These are phyloP conservation scores for Dasypogon diadema DNA, from an alignment of 2,888 invertebrate genomes.

Conservation along the genomic window DNA sequence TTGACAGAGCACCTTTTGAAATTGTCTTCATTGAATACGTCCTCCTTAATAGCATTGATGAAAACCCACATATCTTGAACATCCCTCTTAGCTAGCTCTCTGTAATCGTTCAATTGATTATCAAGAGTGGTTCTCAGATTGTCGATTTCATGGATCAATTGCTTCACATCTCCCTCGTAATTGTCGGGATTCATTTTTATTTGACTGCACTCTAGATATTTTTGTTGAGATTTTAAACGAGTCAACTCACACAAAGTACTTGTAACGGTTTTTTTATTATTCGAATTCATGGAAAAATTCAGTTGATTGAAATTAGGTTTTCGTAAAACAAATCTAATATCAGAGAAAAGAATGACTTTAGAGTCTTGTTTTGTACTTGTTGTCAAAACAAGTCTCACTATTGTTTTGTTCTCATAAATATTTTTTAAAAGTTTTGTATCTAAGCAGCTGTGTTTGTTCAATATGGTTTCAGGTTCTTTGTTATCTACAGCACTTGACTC, in stretches of 20 bases:
- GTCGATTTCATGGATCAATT: constrained; percentile 63
- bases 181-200: constrained; percentile 63
- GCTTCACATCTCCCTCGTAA: constrained; percentile 58
- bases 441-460: background rate
- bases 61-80: constrained; percentile 64
- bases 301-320: background rate
- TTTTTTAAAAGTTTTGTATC: background rate
- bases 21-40: constrained; percentile 61
- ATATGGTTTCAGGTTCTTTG: background rate
- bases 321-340: background rate
- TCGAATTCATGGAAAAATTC: constrained; percentile 3
- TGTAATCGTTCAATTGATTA: constrained; percentile 59
- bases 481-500: too few relatives aligned
- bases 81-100: constrained; percentile 59
- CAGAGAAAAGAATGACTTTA: background rate
- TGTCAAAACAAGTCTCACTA: background rate
- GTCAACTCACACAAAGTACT: constrained; percentile 65
- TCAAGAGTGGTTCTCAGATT: constrained; percentile 61
- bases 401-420: background rate
- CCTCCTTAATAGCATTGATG: constrained; percentile 62
- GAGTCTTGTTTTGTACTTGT: background rate
- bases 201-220: constrained; percentile 67
- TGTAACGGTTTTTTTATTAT: constrained; percentile 60
- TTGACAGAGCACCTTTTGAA: constrained; percentile 61
- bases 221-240: constrained; percentile 67